Evolutionary conservation across 2,113 vertebrate genomes (phyloP), one percentile per base, ranked within the genome.

Genomic region (Helogale parvula): DNA sequence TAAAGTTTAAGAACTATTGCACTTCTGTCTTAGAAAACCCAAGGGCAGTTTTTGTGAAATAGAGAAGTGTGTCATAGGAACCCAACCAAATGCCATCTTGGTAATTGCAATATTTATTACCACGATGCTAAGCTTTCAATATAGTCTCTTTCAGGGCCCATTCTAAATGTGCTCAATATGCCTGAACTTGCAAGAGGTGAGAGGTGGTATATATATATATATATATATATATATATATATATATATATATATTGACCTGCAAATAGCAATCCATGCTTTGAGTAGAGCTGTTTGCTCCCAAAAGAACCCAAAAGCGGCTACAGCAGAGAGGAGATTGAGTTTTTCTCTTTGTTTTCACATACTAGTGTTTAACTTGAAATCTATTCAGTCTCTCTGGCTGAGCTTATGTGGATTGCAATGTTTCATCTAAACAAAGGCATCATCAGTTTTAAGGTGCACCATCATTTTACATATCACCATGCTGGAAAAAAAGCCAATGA

Each of bases 311-410:
- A 65, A 45, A 90, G 25, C 11, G 50, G 33, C 21, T 74, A 3
- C 6, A 35, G 71, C 54, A 76, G 33, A 87, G 50, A 90, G 80
- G 13, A 84, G 84, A 94, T 86, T 81, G 27, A 25, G 0, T 69
- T 80, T 69, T 95, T 68, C n/a, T 83, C n/a, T 93, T 77, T 94
- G 77, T 8, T 91, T 90, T 77, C 83, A 16, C 38, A 77, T 27
- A 68, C 41, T 41, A 93, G n/a, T 11, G 33, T 91, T 97, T 87
- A 65, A 84, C 85, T n/a, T 80, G 25, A 76, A 74, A 80, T 80
- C 31, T 33, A 9, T 68, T n/a, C 52, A 38, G 2, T 83, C 23
- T 81, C 25, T 90, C 38, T 13, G 52, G 65, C 45, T 90, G 60
- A 68, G n/a, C 82, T 60, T 47, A 47, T 65, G 9, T 35, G 35